Base-by-base conservation (phyloP, 2,113 vertebrate genomes). In the Spilogale gracilis region DNA sequence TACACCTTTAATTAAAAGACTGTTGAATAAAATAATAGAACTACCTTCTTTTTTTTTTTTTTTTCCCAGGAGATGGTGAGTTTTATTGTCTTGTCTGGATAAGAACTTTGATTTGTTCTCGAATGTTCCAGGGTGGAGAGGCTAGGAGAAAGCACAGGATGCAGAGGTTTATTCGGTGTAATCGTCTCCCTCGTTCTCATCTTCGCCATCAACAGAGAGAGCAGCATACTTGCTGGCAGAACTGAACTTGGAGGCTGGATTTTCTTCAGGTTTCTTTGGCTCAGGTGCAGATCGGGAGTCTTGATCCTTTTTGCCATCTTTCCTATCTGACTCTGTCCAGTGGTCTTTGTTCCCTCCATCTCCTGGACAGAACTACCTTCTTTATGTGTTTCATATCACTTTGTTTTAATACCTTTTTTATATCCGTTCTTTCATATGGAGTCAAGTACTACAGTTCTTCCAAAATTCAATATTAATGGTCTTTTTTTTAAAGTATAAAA, bases 201-300 rank as follows among this genome's bases (percentile, higher is more conserved):
- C 99, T 79, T 99, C 99, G 81, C 99, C 99, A 43, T 99, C 99
- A 98, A 99, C 99, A 89, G 99, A 99, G 97, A 99, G 98, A 98
- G 99, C 99, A 97, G 99, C 99, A 74, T 99, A 99, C 97, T 99
- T 99, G 99, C 99, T 99, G 98, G 99, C 99, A 98, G 99, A 99
- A 99, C 99, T 99, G 99, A 99, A 99, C 98, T 99, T 99, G 23
- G 99, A 99, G 98, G 98, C 99, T 97, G 99, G 99, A 96, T 98
- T 98, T 98, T 99, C 99, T 98, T 99, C 99, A 89, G 98, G 98
- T 99, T 98, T 99, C 99, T 99, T 99, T 99, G 99, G 99, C 99
- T 99, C 99, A 99, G 99, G 98, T 98, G 99, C 98, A 98, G 99
- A 98, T 99, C 98, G 99, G 82, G 98, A 98, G 96, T 99, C 99